A percentile compares a stretch with the other conserved stretches of the same genome.
These are phyloP conservation scores for Synanthedon tipuliformis DNA, from an alignment of 2,888 invertebrate species.

Conservation along the genomic window DNA sequence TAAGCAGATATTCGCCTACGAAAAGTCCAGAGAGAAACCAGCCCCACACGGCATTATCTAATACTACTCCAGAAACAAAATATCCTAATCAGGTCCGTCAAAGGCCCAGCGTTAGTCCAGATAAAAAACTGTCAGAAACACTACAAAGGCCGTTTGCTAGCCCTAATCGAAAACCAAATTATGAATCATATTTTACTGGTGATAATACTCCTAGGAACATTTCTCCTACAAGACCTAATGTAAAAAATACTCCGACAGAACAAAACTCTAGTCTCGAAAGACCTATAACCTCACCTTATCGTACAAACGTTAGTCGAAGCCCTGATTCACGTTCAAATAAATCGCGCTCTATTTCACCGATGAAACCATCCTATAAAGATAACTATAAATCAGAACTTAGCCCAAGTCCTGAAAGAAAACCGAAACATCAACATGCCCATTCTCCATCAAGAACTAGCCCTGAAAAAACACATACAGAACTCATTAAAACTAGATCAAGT, in stretches of 20 bases:
- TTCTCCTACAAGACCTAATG: slow-evolving; percentile 3
- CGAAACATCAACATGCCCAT: background rate
- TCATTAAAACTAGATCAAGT: slow-evolving; percentile 6
- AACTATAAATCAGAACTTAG: slow-evolving; percentile 23
- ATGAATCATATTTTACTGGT: background rate
- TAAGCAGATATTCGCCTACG: slow-evolving; percentile 43
- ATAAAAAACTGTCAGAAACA: slow-evolving; percentile 24
- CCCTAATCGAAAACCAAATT: slow-evolving; percentile 1
- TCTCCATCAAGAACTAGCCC: slow-evolving; percentile 11
- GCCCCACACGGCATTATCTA: slow-evolving; percentile 26
- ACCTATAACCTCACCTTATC: slow-evolving; percentile 30
- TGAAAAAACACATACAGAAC: slow-evolving; percentile 14
- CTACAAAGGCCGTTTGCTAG: background rate
- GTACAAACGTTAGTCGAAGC: slow-evolving; percentile 8
- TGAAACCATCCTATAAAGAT: background rate
- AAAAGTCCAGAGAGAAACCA: slow-evolving; percentile 35
- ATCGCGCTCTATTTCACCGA: background rate
- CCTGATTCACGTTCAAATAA: background rate
- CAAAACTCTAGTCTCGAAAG: slow-evolving; percentile 24
- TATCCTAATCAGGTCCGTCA: background rate
- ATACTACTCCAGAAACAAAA: slow-evolving; percentile 20
- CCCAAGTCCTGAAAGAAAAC: slow-evolving; percentile 14
- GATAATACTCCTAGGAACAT: slow-evolving; percentile 1
- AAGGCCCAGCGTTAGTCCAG: slow-evolving; percentile 17
- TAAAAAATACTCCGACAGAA: slow-evolving; percentile 10